Base-by-base conservation (phyloP, 2,888 invertebrate genomes). In the Portevinia maculata region DNA sequence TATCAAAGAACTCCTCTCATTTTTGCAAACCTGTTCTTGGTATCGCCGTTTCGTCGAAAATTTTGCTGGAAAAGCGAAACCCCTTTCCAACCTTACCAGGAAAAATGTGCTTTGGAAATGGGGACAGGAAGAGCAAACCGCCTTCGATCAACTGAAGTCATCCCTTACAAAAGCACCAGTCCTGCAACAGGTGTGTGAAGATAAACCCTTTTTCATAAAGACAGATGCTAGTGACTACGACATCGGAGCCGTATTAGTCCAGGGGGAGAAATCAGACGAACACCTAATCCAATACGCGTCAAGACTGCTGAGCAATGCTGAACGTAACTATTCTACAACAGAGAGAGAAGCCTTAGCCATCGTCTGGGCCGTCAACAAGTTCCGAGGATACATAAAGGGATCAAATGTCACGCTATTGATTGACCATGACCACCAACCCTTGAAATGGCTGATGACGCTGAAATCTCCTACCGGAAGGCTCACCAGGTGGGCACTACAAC, bases 361-460 rank as follows among this genome's bases (percentile, higher is more conserved):
- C n/a, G n/a, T n/a, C n/a, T n/a, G n/a, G n/a, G n/a, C n/a, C n/a
- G n/a, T n/a, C n/a, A n/a, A n/a, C n/a, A n/a, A 46, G 34, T n/a
- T 57, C 50, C 52, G 65, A 39, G 67, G 46, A 34, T 75, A 67
- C 5, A 74, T 65, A 6, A 52, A 75, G 53, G 60, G 67, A n/a
- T 59, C 59, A 19, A 34, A 53, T 1, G 32, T 65, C n/a, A 59
- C 41, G 2, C 46, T 91, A 0, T 78, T 88, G 3, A 91, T 90
- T 0, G 92, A 92, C 73, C 92, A 92, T n/a, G n/a, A n/a, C n/a
- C n/a, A n/a, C 67, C 88, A 90, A 71, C 90, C 91, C 0, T 85
- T 92, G n/a, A n/a, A n/a, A n/a, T n/a, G n/a, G n/a, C n/a, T n/a
- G n/a, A n/a, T n/a, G n/a, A n/a, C n/a, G n/a, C n/a, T n/a, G n/a